Evolutionary conservation across 2,888 invertebrate species (phyloP).

Genomic region (Branchellion lobata): DNA sequence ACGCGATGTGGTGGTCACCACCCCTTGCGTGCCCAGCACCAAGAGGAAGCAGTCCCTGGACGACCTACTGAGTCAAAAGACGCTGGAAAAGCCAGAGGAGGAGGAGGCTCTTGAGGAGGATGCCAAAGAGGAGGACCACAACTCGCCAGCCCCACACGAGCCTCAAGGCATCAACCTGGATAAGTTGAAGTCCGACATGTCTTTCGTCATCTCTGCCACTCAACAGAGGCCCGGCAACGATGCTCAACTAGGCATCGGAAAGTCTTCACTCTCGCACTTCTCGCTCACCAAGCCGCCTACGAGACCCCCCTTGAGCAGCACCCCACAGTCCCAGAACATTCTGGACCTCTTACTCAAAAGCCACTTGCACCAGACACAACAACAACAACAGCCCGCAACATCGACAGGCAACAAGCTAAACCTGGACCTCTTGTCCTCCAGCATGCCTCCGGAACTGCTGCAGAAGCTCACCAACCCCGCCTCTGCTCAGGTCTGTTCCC

Average conservation of each 20-base stretch:
- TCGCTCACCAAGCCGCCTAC: constrained; percentile 13
- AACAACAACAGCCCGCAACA: neutral
- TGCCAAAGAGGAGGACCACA: neutral
- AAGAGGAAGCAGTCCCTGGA: constrained; percentile 44
- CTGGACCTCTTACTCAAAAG: neutral
- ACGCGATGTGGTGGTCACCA: neutral
- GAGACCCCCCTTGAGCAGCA: neutral
- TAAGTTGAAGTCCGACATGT: constrained; percentile 22
- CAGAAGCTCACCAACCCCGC: neutral
- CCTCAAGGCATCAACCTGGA: neutral
- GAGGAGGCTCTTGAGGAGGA: neutral
- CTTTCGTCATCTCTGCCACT: constrained; percentile 1
- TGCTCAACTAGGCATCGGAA: neutral
- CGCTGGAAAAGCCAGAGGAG: neutral
- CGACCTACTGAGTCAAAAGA: constrained; percentile 32
- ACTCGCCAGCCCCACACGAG: neutral
- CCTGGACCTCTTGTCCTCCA: neutral
- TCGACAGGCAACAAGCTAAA: neutral
- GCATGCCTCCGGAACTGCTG: neutral
- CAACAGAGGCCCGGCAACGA: neutral
- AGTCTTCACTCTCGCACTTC: neutral
- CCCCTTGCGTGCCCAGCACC: neutral
- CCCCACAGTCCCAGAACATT: neutral
- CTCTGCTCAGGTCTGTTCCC: neutral
- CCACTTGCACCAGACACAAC: neutral